Base-by-base conservation (phyloP, 2,113 vertebrate genomes). In the Neogobius melanostomus region DNA sequence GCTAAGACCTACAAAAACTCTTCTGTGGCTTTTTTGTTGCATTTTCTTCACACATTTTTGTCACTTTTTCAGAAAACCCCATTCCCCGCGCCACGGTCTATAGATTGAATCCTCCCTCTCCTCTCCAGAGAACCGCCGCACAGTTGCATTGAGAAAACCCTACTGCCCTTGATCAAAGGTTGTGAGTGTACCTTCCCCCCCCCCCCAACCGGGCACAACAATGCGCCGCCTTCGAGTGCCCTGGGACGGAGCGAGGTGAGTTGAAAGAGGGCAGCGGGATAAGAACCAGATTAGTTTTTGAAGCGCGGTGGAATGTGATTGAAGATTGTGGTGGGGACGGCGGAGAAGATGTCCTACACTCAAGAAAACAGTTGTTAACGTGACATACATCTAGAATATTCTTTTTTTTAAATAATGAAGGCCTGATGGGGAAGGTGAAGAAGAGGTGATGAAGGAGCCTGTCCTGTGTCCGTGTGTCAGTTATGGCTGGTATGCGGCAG, bases 281-380 rank as follows among this genome's bases (percentile, higher is more conserved):
- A 60, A 69, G 54, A 57, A 17, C 44, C 45, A 59, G 67, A 54
- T 69, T 69, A 69, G 17, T 54, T 49, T 28, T 48, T 28, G 67
- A 59, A 42, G 17, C 11, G 17, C 43, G 10, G 57, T 49, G 54
- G 52, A 57, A 60, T 59, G 56, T 42, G 54, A 69, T 56, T 69
- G 56, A 60, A 60, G 67, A 69, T 60, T 15, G 67, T 15, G 68
- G 36, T 15, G 67, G 28, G 68, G 36, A 44, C 48, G 7, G 47
- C 14, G 14, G 68, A 62, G 2, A 17, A 56, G 17, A 15, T 21
- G 21, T 15, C 28, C 21, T 21, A 36, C 28, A 36, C 28, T 36
- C 28, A 36, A 36, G 28, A 36, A 36, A 36, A 36, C 28, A 36
- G 3, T 36, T 28, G 1, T 28, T 36, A 36, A 36, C 1, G 28